Percentiles rank a stretch among this genome's conserved stretches.
Evolutionary conservation across 2,888 invertebrate genomes (phyloP).

Genomic region (Morpho helenor): DNA sequence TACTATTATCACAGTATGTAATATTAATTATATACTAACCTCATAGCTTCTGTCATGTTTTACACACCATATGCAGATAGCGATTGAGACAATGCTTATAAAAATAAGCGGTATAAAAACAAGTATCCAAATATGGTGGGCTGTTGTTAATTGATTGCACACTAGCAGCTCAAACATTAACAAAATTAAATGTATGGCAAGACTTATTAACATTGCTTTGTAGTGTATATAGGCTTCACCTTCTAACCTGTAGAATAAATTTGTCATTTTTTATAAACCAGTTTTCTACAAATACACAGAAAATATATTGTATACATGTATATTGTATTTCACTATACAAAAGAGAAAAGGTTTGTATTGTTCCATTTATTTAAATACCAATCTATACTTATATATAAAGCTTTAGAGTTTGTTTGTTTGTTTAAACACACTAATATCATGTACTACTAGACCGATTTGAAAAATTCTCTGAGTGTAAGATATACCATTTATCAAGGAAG

Average conservation of each 20-base stretch:
- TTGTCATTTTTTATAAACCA: neutral
- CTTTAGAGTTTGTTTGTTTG: too few relatives aligned
- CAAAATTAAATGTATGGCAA: constrained; percentile 95
- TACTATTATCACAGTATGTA: too few relatives aligned
- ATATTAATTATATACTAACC: constrained; percentile 65
- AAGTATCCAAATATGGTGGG: constrained; percentile 91
- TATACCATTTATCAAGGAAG: too few relatives aligned
- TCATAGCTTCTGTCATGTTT: constrained; percentile 99
- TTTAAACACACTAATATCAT: too few relatives aligned
- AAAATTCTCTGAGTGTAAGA: too few relatives aligned
- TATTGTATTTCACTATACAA: too few relatives aligned
- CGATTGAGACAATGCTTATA: constrained; percentile 97
- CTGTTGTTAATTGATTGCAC: constrained; percentile 95
- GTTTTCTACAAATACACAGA: too few relatives aligned
- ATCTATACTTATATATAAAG: too few relatives aligned
- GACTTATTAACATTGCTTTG: constrained; percentile 98
- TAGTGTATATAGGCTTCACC: constrained; percentile 98
- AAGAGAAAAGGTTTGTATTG: too few relatives aligned
- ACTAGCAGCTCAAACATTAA: constrained; percentile 97
- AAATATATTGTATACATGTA: too few relatives aligned
- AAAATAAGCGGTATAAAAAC: constrained; percentile 98
- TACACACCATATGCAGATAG: constrained; percentile 98
- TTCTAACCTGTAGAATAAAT: constrained; percentile 85
- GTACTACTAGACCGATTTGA: too few relatives aligned
- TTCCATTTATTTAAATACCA: too few relatives aligned